phyloP scores from a whole-genome alignment of 64 coral and sea anemone species.

The Actinia tenebrosa region DNA sequence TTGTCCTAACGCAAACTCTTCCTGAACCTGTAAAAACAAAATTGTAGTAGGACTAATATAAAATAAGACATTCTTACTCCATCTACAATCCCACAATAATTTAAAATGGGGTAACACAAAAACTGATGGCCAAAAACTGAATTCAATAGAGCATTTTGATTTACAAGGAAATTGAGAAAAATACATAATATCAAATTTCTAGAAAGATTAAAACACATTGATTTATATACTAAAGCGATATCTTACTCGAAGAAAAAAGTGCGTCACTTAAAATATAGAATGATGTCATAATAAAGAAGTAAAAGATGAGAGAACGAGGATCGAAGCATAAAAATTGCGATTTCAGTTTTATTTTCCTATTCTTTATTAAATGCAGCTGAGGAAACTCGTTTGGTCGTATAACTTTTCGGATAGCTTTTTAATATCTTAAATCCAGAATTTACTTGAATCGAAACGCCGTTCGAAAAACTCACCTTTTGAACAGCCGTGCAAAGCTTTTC shows the following conservation, averaged over 20 bases:
- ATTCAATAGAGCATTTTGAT: neutral
- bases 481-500: conserved; percentile 49
- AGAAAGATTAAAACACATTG: neutral
- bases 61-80: neutral
- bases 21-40: conserved; percentile 31
- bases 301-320: neutral
- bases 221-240: neutral
- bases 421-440: no score
- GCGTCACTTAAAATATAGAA: neutral
- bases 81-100: neutral
- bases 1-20: conserved; percentile 14
- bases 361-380: no score
- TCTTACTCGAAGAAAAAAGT: neutral
- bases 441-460: no score
- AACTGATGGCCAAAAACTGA: neutral
- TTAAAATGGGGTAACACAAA: no score
- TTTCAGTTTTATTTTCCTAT: neutral
- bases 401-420: neutral
- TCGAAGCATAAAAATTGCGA: neutral
- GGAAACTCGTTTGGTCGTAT: no score
- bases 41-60: neutral
- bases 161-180: neutral
- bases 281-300: neutral
- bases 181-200: neutral
- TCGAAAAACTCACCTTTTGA: conserved; percentile 28